Evolutionary conservation across 2,113 vertebrate species (phyloP), one percentile per base, ranked within the genome.

Genomic region (Epinephelus moara): DNA sequence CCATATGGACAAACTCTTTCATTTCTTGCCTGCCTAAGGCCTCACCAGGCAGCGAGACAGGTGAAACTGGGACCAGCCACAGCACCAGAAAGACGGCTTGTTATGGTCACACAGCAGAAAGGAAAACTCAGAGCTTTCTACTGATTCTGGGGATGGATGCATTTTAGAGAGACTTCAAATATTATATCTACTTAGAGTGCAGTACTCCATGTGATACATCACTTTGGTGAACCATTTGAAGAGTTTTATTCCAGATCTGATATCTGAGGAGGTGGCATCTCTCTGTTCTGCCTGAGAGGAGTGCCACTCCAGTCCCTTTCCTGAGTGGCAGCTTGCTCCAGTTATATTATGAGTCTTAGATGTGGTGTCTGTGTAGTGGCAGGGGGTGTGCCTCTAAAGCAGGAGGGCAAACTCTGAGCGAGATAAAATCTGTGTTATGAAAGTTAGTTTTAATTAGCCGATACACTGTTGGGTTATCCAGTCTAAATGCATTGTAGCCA

Each of bases 1-100:
- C 37, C 70, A 81, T 66, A 89, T 85, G 84, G 83, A 89, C 56
- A 75, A 72, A 80, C 78, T 82, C 86, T 89, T 78, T 70, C 77
- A 89, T 91, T 90, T 89, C 73, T 64, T 86, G 72, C 56, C 70
- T 74, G 70, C 55, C 62, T 49, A 61, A 81, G 61, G 77, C 37
- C 64, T 85, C 70, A 33, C 30, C 21, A 55, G 73, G 70, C 56
- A 42, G 42, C 73, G 53, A 4, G 63, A 80, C 59, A 87, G 80
- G 88, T 85, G 82, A 85, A 76, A 72, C 0, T 59, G 19, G 25
- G 82, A 72, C 25, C 79, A 75, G 47, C 37, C 21, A 25, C 42
- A 57, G 70, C 6, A 18, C 4, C 66, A 62, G 62, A 56, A 80
- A 63, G 62, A 42, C 21, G 53, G 70, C 57, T 62, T 75, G 27